These are phyloP conservation scores for Leptopilina drosophilae DNA, from an alignment of 2,888 invertebrate genomes.

Conservation along the genomic window DNA sequence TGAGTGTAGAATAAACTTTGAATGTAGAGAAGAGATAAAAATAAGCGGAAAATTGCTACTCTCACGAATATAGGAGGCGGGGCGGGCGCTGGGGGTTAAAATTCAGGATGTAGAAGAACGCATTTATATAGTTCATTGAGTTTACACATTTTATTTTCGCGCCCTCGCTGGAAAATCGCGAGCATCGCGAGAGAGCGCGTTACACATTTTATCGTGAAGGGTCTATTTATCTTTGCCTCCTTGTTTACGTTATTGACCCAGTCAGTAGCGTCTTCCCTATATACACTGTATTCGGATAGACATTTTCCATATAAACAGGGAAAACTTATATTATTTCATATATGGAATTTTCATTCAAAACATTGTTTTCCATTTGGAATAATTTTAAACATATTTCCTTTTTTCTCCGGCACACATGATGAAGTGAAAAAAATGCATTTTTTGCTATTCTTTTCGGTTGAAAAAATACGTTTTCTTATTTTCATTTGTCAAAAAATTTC, in stretches of 20 bases:
- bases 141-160: conserved; percentile 21
- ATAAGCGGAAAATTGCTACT: conserved; percentile 12
- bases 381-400: no score
- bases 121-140: conserved; percentile 29
- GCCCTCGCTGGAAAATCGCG: conserved; percentile 1
- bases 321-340: no score
- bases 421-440: no score
- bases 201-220: conserved; percentile 6
- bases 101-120: not conserved
- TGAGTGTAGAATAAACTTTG: no score
- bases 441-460: no score
- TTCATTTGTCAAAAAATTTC: no score
- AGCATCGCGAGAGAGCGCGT: not conserved
- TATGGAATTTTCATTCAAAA: no score
- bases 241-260: conserved; percentile 31
- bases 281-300: no score
- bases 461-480: no score
- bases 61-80: not conserved
- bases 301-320: no score
- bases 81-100: not conserved
- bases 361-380: no score
- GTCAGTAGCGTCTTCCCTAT: not conserved
- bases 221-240: conserved; percentile 36
- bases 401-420: no score
- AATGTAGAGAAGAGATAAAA: not conserved